Percentiles rank a stretch among this genome's conserved stretches.
Evolutionary conservation across 2,888 invertebrate species (phyloP).

Genomic region (Standfussiana lucernea): DNA sequence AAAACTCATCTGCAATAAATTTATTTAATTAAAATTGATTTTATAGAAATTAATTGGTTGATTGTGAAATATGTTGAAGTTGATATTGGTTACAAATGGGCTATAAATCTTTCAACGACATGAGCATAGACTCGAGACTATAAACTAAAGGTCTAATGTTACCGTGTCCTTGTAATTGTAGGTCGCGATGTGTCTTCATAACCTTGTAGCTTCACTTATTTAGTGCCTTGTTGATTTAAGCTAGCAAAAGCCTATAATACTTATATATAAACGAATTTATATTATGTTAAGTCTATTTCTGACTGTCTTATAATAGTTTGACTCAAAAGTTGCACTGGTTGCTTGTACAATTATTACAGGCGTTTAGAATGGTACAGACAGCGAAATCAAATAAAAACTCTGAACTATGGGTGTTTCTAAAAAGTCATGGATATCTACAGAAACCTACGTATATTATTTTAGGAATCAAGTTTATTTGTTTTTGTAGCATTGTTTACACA

Average conservation of each 20-base stretch:
- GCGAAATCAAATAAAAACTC: background rate
- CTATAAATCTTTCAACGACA: conserved; percentile 52
- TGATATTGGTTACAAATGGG: conserved; percentile 40
- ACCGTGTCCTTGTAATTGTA: conserved; percentile 53
- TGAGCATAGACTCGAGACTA: conserved; percentile 11
- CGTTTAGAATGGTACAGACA: conserved; percentile 9
- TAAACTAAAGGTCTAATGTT: conserved; percentile 36
- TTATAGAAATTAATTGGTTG: conserved; percentile 30
- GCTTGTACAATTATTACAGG: conserved; percentile 31
- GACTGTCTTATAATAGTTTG: background rate
- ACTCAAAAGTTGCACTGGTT: background rate
- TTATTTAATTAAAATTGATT: conserved; percentile 41
- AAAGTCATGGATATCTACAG: background rate
- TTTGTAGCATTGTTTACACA: background rate
- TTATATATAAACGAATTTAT: background rate
- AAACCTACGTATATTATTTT: background rate
- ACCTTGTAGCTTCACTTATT: conserved; percentile 32
- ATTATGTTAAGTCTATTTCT: conserved; percentile 6
- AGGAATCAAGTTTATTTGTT: background rate
- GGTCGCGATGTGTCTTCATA: conserved; percentile 38
- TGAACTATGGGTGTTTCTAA: background rate
- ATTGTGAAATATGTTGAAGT: conserved; percentile 43
- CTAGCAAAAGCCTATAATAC: background rate
- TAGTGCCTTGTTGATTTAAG: conserved; percentile 23
- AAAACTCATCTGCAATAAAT: conserved; percentile 33